Evolutionary conservation across 2,113 vertebrate species (phyloP).

Genomic region (Rhinolophus sinicus): DNA sequence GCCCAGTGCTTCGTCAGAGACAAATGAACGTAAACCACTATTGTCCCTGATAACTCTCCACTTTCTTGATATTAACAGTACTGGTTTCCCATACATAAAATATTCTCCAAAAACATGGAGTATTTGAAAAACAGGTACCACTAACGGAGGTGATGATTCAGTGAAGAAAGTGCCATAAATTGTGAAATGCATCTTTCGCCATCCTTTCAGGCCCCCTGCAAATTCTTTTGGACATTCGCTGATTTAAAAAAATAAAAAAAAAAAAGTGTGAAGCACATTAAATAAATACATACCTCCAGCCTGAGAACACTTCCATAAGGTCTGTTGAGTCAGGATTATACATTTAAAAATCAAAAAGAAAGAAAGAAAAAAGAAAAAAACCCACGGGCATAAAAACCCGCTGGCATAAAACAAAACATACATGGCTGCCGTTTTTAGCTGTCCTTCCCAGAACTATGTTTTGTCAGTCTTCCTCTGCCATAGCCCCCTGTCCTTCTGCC

Average conservation of each 20-base stretch:
- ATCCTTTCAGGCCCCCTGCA: neutral
- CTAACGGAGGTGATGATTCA: neutral
- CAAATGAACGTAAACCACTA: constrained; percentile 57
- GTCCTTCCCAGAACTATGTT: neutral
- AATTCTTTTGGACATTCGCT: neutral
- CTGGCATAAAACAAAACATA: neutral
- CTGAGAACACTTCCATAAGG: neutral
- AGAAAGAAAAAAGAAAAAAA: too few relatives aligned
- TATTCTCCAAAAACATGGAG: neutral
- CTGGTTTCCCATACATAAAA: neutral
- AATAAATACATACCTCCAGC: neutral
- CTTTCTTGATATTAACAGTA: constrained; percentile 60
- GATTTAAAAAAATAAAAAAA: neutral
- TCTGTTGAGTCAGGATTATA: neutral
- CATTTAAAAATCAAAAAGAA: neutral
- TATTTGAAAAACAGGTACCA: neutral
- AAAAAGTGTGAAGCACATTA: neutral
- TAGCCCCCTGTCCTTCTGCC: constrained; percentile 44
- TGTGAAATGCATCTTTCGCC: constrained; percentile 16
- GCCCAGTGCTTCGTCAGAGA: constrained; percentile 24
- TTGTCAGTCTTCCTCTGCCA: neutral
- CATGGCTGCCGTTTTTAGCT: neutral
- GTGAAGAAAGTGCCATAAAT: neutral
- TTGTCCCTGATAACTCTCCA: constrained; percentile 44
- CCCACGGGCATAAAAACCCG: neutral